These are phyloP conservation scores for Bombus superbus DNA, from an alignment of 1,140 invertebrate genomes.

Conservation along the genomic window DNA sequence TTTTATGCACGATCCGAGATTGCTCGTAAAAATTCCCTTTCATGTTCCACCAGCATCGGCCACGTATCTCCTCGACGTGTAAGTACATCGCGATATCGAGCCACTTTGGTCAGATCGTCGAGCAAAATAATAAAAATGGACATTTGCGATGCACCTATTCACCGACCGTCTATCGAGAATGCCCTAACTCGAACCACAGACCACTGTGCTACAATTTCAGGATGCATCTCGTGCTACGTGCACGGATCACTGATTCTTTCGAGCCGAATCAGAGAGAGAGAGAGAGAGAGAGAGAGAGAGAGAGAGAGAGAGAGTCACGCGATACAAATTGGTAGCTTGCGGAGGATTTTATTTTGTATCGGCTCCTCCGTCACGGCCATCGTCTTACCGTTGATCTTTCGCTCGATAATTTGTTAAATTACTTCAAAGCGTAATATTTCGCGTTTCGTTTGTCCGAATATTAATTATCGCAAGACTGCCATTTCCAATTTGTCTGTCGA, in stretches of 20 bases:
- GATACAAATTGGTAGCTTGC: not conserved
- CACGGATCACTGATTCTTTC: constrained; percentile 27
- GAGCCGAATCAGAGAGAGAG: not conserved
- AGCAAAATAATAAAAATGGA: constrained; percentile 33
- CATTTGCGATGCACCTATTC: constrained; percentile 4
- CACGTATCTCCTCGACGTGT: not conserved
- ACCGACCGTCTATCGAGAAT: not conserved
- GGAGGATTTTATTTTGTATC: not conserved
- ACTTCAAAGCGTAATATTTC: not conserved
- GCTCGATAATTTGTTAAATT: not conserved
- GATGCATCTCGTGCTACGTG: constrained; percentile 34
- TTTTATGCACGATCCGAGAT: constrained; percentile 11
- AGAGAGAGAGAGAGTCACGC: too few relatives aligned
- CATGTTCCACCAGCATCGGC: not conserved
- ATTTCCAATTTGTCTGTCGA: fast-evolving
- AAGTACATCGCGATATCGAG: constrained; percentile 2
- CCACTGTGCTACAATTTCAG: constrained; percentile 6
- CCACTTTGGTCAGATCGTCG: not conserved
- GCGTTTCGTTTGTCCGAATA: too few relatives aligned
- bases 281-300: too few relatives aligned
- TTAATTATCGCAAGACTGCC: too few relatives aligned
- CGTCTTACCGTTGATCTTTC: not conserved
- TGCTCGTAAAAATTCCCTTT: constrained; percentile 44
- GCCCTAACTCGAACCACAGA: not conserved
- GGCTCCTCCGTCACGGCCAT: too few relatives aligned